Conservation (phyloP, 2,797 vertebrate genomes). For the Rallus crepitans region DNA sequence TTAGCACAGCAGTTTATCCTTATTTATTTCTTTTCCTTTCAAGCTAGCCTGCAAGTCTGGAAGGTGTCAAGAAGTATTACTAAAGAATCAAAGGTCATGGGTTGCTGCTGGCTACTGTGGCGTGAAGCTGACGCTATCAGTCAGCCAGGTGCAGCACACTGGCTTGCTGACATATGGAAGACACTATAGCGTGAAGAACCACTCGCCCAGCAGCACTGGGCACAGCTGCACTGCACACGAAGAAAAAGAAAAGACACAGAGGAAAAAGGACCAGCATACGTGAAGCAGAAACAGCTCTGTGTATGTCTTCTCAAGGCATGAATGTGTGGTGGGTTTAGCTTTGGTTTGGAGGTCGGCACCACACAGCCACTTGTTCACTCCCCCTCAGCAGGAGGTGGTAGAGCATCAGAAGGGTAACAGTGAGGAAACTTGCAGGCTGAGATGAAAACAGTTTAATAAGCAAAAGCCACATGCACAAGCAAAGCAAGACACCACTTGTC, state of each 20-base stretch:
- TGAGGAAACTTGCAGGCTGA: not conserved
- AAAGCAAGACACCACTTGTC: not conserved
- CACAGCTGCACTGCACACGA: not conserved
- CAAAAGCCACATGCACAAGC: not conserved
- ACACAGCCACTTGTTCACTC: rapidly evolving
- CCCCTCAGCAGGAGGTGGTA: too few species aligned
- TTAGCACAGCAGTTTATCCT: not conserved
- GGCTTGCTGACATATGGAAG: not conserved
- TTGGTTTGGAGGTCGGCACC: not conserved
- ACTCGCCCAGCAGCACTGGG: not conserved
- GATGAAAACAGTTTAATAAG: not conserved
- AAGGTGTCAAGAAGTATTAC: not conserved
- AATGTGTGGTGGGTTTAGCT: not conserved
- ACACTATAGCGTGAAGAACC: not conserved
- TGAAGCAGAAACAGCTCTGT: not conserved
- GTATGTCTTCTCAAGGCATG: not conserved
- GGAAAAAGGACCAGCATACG: rapidly evolving
- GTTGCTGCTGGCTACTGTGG: not conserved
- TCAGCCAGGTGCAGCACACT: rapidly evolving
- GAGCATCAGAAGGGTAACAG: not conserved
- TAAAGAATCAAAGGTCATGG: not conserved
- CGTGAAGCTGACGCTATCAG: not conserved
- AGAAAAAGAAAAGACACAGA: not conserved
- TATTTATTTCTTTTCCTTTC: not conserved
- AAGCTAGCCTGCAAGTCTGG: not conserved